A percentile compares a stretch with the other conserved stretches of the same genome.
Evolutionary conservation across 2,113 vertebrate genomes (phyloP).

Genomic region (Hyperopisus bebe): DNA sequence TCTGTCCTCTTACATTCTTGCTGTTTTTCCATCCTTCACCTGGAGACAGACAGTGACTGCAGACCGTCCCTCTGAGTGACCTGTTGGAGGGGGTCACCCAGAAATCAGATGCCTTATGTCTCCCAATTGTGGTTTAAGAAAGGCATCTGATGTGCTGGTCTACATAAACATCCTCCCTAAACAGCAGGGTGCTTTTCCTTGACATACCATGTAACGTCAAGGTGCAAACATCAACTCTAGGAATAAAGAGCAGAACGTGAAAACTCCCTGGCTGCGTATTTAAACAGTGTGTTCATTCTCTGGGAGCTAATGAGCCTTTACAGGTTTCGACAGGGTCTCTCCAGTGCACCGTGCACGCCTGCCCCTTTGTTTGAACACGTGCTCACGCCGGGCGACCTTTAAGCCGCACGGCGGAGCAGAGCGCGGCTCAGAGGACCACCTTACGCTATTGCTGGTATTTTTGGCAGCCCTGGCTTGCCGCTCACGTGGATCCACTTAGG

Average conservation of each 20-base stretch:
- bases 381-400: not conserved
- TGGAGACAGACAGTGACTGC: not conserved
- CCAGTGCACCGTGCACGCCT: not conserved
- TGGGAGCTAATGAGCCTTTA: not conserved
- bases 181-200: not conserved
- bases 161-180: not conserved
- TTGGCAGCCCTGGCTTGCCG: not conserved
- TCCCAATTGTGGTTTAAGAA: not conserved
- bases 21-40: not conserved
- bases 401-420: not conserved
- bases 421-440: not conserved
- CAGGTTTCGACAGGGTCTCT: not conserved
- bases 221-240: not conserved
- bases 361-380: constrained; percentile 4
- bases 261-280: not conserved
- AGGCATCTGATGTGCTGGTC: not conserved
- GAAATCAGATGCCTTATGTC: not conserved
- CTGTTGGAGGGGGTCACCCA: not conserved
- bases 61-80: not conserved
- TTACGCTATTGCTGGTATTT: not conserved
- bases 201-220: too few species aligned
- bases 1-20: not conserved
- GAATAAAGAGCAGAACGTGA: not conserved
- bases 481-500: not conserved
- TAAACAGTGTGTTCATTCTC: not conserved